A percentile compares a stretch with the other conserved stretches of the same genome.
Evolutionary conservation across 2,797 vertebrate genomes (phyloP).

Genomic region (Numenius phaeopus): DNA sequence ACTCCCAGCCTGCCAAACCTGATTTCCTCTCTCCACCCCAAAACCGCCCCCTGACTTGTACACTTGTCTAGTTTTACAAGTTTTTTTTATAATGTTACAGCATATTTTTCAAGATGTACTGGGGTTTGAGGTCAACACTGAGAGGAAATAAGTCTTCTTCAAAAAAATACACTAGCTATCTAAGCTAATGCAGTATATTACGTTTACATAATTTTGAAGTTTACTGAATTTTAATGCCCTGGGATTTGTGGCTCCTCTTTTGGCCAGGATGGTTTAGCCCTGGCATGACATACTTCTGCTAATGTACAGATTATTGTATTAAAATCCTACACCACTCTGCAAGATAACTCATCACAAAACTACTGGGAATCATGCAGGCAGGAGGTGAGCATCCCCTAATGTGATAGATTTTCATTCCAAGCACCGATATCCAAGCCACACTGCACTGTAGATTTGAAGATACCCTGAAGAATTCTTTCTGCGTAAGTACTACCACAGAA

Average conservation of each 20-base stretch:
- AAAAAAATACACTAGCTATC: background rate
- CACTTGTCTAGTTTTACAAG: background rate
- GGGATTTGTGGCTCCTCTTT: slow-evolving; percentile 43
- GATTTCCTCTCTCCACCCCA: background rate
- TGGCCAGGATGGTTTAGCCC: background rate
- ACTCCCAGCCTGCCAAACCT: background rate
- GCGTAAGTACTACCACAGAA: background rate
- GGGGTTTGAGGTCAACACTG: background rate
- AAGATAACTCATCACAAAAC: slow-evolving; percentile 29
- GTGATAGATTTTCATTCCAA: slow-evolving; percentile 7
- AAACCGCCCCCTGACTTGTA: background rate
- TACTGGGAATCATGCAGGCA: slow-evolving; percentile 23
- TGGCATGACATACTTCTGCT: background rate
- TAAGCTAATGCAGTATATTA: background rate
- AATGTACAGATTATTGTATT: slow-evolving; percentile 28
- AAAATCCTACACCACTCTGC: background rate
- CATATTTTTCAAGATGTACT: background rate
- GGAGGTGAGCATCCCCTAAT: slow-evolving; percentile 20
- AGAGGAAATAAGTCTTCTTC: background rate
- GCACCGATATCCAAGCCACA: background rate
- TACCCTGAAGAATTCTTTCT: slow-evolving; percentile 22
- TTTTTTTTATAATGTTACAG: background rate
- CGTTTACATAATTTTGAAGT: background rate
- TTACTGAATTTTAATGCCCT: background rate
- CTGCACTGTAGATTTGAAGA: background rate